phyloP scores from a whole-genome alignment of 2,797 vertebrate species.

The Crenuchus spilurus region DNA sequence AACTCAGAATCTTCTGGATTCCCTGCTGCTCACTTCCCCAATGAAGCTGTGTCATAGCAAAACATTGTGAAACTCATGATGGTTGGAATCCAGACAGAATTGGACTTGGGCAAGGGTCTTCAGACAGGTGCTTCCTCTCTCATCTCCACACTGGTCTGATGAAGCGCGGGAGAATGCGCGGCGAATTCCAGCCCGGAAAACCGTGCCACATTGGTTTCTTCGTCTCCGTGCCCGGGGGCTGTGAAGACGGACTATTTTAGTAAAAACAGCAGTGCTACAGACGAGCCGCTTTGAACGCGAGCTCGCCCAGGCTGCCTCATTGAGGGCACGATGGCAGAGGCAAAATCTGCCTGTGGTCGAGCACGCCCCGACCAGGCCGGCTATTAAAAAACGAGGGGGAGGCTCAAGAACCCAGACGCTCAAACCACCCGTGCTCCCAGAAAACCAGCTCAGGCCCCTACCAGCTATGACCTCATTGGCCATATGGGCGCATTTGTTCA shows the following conservation, averaged over 20 bases:
- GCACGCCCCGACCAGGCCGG: constrained; percentile 76
- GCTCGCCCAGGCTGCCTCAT: constrained; percentile 54
- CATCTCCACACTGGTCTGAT: constrained; percentile 46
- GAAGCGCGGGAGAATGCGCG: constrained; percentile 45
- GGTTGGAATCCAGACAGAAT: constrained; percentile 17
- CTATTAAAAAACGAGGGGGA: constrained; percentile 78
- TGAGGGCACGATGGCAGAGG: constrained; percentile 72
- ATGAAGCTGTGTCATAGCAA: constrained; percentile 3
- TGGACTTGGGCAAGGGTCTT: constrained; percentile 46
- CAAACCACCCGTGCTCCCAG: constrained; percentile 69
- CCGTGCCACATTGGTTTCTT: constrained; percentile 49
- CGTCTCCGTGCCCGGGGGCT: constrained; percentile 50
- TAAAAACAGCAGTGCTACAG: constrained; percentile 46
- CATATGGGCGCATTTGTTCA: constrained; percentile 55
- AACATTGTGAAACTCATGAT: background rate
- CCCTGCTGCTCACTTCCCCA: background rate
- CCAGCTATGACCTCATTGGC: constrained; percentile 64
- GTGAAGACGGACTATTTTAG: constrained; percentile 56
- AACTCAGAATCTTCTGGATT: background rate
- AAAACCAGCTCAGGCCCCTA: constrained; percentile 60
- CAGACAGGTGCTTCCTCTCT: constrained; percentile 62
- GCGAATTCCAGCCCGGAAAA: constrained; percentile 46
- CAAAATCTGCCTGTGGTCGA: constrained; percentile 76
- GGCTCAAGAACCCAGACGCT: constrained; percentile 73
- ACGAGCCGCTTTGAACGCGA: constrained; percentile 55